Base-by-base conservation (phyloP, 2,888 invertebrate genomes). In the Trissonchulus sp. region DNA sequence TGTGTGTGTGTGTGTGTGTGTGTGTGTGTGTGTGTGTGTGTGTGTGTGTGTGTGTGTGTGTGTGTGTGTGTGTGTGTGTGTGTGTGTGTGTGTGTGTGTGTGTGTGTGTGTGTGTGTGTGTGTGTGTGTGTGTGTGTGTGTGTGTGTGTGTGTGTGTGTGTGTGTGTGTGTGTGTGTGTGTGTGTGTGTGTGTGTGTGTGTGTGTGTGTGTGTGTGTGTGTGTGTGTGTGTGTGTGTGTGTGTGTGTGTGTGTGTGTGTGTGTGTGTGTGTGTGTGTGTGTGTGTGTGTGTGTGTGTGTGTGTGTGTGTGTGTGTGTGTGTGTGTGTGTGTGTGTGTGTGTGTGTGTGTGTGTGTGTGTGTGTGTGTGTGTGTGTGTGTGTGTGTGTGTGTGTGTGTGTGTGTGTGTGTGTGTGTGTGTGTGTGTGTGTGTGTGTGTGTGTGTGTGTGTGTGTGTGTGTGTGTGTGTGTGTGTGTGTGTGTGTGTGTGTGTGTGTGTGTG, bases 1-100 rank as follows among this genome's bases (percentile, higher is more conserved):
- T 48, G 48, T 48, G 48, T 48, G 48, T 48, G 48, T 48, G 48
- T 48, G 48, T 48, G 48, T 48, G 48, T 48, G 48, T 48, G 48
- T 48, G 48, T 48, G 48, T 48, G 48, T 48, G 48, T 48, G 48
- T 48, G 48, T 48, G 48, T 48, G 48, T 48, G 48, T 48, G 48
- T 48, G 48, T 48, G 48, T 48, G 48, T 48, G 48, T 48, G 48
- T 48, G 48, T 48, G 48, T 48, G 48, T 48, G 48, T 48, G 48
- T 48, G 48, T 48, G 48, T 48, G 48, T 48, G 48, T 48, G 48
- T 48, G 48, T 48, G 48, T 48, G 48, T 48, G 48, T 48, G 48
- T 48, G 48, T 48, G 48, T 48, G 48, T 48, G 48, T 48, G 48
- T 48, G 48, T 48, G 48, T 48, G 48, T 48, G 48, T 48, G 48